phyloP scores from a whole-genome alignment of 2,888 invertebrate species.

The Pseudococcus jackbeardsleyi region DNA sequence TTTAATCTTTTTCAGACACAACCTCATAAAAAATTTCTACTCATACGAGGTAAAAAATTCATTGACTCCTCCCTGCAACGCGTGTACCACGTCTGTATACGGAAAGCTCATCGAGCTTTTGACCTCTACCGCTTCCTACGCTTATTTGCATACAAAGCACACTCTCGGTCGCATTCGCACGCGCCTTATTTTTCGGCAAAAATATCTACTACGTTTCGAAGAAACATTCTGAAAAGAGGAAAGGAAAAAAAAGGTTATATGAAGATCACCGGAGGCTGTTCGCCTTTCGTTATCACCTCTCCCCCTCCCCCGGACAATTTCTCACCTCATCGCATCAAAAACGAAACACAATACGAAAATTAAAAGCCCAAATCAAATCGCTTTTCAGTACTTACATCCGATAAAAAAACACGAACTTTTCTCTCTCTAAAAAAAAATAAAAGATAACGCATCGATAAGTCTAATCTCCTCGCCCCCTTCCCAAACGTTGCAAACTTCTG shows the following conservation, averaged over 20 bases:
- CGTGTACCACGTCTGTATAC: not conserved
- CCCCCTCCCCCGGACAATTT: not conserved
- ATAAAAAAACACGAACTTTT: not conserved
- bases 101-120: conserved; percentile 17
- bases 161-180: not conserved
- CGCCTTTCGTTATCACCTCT: conserved; percentile 59
- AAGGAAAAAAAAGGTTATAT: conserved; percentile 62
- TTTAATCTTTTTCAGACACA: too few relatives aligned
- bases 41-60: not conserved
- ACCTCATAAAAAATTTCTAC: too few relatives aligned
- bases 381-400: not conserved
- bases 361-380: conserved; percentile 30
- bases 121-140: conserved; percentile 24
- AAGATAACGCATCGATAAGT: not conserved
- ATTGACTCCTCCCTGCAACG: not conserved
- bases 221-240: conserved; percentile 15
- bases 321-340: not conserved
- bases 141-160: conserved; percentile 16
- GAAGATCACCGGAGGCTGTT: conserved; percentile 65
- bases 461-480: not conserved
- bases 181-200: conserved; percentile 16
- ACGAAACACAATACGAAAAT: not conserved
- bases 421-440: too few relatives aligned
- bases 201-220: conserved; percentile 30
- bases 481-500: not conserved